Conservation (phyloP, 2,113 vertebrate species). For the Leucosticte australis region DNA sequence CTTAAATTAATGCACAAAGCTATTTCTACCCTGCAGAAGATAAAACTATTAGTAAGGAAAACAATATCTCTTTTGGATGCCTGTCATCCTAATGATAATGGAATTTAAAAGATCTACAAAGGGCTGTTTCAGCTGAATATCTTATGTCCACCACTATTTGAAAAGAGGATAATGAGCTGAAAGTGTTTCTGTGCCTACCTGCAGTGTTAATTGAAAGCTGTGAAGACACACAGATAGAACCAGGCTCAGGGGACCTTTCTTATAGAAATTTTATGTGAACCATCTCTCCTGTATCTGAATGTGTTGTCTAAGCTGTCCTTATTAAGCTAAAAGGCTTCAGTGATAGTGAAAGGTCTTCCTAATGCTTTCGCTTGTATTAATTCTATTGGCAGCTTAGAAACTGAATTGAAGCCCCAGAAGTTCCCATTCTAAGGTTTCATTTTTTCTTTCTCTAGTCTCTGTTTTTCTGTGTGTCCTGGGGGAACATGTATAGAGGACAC, state of each 20-base stretch:
- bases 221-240: not conserved
- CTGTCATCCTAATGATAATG: constrained; percentile 12
- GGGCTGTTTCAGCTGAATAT: constrained; percentile 4
- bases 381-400: not conserved
- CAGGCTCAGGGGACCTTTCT: not conserved
- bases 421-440: rapidly evolving
- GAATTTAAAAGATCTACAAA: constrained; percentile 2
- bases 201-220: constrained; percentile 25
- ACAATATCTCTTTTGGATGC: not conserved
- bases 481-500: not conserved
- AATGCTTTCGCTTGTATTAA: not conserved
- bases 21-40: not conserved
- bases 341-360: not conserved
- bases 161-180: constrained; percentile 3
- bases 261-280: not conserved
- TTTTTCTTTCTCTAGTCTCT: not conserved
- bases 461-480: not conserved
- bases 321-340: not conserved
- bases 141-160: not conserved
- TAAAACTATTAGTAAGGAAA: not conserved
- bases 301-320: not conserved
- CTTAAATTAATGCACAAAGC: constrained; percentile 26
- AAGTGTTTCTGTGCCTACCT: not conserved
- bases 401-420: not conserved
- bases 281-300: not conserved